Evolutionary conservation across 2,888 invertebrate genomes (phyloP).

Genomic region (Matsumyia berberina): DNA sequence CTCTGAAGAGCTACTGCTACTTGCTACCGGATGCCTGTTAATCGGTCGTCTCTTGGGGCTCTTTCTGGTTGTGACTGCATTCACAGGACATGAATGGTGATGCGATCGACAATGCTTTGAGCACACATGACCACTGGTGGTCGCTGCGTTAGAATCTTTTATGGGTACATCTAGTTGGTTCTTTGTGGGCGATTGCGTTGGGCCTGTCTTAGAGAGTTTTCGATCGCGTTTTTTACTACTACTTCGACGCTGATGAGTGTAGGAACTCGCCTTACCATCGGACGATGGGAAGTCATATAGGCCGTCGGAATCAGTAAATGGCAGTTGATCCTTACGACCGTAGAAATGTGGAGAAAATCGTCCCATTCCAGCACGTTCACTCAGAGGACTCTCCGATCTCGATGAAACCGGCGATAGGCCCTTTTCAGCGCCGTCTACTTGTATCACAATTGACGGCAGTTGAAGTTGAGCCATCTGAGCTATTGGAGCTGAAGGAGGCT

Average conservation of each 20-base stretch:
- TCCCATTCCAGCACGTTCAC: constrained; percentile 89
- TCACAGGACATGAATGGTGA: constrained; percentile 81
- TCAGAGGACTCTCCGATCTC: constrained; percentile 91
- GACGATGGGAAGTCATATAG: constrained; percentile 92
- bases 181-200: constrained; percentile 80
- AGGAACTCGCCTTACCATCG: constrained; percentile 86
- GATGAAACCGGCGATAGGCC: constrained; percentile 90
- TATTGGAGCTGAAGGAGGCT: constrained; percentile 72
- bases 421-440: constrained; percentile 86
- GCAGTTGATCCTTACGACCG: constrained; percentile 87
- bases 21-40: constrained; percentile 85
- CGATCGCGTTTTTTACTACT: constrained; percentile 88
- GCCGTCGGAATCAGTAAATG: constrained; percentile 92
- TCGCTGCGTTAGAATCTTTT: constrained; percentile 81
- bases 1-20: constrained; percentile 87
- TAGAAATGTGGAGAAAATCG: constrained; percentile 90
- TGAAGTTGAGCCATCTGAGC: constrained; percentile 85
- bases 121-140: constrained; percentile 78
- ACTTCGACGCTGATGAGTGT: constrained; percentile 86
- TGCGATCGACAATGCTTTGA: constrained; percentile 79
- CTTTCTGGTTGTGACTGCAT: constrained; percentile 85
- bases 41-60: constrained; percentile 86
- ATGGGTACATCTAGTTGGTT: constrained; percentile 87
- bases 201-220: constrained; percentile 85
- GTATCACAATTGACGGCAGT: constrained; percentile 87